A percentile compares a stretch with the other conserved stretches of the same genome.
phyloP scores from a whole-genome alignment of 2,797 vertebrate species.

The Botia almorhae region DNA sequence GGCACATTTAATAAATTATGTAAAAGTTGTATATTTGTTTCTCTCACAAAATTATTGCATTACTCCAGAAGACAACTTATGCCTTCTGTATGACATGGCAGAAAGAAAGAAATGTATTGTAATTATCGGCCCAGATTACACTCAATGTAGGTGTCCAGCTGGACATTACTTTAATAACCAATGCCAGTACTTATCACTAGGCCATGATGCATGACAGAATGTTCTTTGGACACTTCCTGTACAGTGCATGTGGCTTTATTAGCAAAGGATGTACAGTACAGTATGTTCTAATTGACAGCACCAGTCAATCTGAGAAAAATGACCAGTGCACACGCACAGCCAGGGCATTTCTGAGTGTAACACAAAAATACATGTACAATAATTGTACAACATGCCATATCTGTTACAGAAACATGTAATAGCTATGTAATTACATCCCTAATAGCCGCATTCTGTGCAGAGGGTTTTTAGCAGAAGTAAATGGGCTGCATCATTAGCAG shows the following conservation, averaged over 20 bases:
- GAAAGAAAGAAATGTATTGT: not conserved
- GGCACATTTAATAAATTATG: too few species aligned
- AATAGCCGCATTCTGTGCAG: slow-evolving; percentile 24
- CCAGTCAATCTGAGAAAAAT: not conserved
- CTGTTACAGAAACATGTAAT: slow-evolving; percentile 27
- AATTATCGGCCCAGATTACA: slow-evolving; percentile 7
- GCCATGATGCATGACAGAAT: not conserved
- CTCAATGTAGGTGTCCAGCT: not conserved
- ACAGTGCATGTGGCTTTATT: slow-evolving; percentile 14
- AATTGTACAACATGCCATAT: not conserved
- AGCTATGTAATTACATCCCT: slow-evolving; percentile 24
- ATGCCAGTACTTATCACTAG: not conserved
- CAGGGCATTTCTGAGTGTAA: not conserved
- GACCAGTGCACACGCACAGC: not conserved
- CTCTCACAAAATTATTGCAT: too few species aligned
- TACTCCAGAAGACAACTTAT: not conserved
- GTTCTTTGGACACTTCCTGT: slow-evolving; percentile 20
- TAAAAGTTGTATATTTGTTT: too few species aligned
- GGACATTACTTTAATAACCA: not conserved
- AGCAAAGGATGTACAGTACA: not conserved
- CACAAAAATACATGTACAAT: slow-evolving; percentile 6
- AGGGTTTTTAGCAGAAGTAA: slow-evolving; percentile 32
- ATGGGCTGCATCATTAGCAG: slow-evolving; percentile 39
- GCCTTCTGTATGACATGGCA: not conserved
- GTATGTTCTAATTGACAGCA: slow-evolving; percentile 22